Conservation (phyloP, 2,888 invertebrate species). For the Ptychoptera contaminata region DNA sequence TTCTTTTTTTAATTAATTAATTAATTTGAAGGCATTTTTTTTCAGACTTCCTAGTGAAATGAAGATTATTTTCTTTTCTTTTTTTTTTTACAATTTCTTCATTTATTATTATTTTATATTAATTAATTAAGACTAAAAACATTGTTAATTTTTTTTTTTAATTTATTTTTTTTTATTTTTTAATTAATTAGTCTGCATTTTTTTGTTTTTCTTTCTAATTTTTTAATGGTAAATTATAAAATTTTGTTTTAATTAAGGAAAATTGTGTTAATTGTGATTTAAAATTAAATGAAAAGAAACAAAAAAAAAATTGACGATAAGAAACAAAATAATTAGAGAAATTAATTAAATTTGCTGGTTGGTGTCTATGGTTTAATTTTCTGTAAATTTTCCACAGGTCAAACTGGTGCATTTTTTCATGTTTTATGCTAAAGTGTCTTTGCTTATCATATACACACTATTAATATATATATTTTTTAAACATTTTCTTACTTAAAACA, state of each 20-base stretch:
- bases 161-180: background rate
- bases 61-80: slow-evolving; percentile 6
- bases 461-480: background rate
- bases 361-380: no score
- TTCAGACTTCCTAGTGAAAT: slow-evolving; percentile 16
- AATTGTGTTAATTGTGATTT: no score
- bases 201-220: background rate
- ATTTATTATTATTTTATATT: background rate
- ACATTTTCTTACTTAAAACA: slow-evolving; percentile 2
- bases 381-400: no score
- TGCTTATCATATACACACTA: background rate
- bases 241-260: background rate
- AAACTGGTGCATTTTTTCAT: no score
- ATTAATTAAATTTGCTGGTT: no score
- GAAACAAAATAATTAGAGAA: no score
- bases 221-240: background rate
- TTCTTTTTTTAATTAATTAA: background rate
- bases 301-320: no score
- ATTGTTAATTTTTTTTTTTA: slow-evolving; percentile 1
- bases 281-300: no score
- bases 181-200: background rate
- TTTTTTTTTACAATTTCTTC: slow-evolving; percentile 1
- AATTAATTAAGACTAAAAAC: background rate
- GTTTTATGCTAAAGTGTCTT: background rate
- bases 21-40: slow-evolving; percentile 18